These are phyloP conservation scores for Poeciliopsis presidionis DNA, from an alignment of 2,797 vertebrate genomes.

Conservation along the genomic window DNA sequence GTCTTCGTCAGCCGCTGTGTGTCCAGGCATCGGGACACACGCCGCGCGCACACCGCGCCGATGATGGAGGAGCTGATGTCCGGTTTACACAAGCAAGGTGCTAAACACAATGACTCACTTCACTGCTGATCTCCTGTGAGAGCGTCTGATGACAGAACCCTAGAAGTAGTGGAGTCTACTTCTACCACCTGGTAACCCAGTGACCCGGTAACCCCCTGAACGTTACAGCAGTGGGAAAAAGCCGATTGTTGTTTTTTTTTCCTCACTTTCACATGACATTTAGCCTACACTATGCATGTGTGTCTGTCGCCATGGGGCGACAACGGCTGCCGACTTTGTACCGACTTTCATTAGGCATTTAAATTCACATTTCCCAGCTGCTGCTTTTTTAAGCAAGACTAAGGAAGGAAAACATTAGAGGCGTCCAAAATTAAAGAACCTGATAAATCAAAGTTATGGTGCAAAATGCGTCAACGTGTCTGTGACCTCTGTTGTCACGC, in stretches of 20 bases:
- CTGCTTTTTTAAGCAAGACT: not conserved
- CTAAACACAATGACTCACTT: not conserved
- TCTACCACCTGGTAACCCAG: not conserved
- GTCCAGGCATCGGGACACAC: not conserved
- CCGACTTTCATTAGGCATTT: not conserved
- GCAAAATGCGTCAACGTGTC: constrained; percentile 18
- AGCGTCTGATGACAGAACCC: not conserved
- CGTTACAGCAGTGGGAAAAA: not conserved
- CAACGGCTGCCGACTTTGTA: not conserved
- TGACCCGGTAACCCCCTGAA: not conserved
- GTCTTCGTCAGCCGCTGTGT: not conserved
- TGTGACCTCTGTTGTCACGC: not conserved
- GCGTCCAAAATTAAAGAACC: constrained; percentile 1
- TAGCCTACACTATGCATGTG: not conserved
- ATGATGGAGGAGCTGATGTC: not conserved
- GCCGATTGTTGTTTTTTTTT: not conserved
- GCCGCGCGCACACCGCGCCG: not conserved
- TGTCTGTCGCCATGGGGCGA: not conserved
- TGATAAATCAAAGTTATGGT: constrained; percentile 9
- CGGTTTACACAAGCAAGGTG: not conserved
- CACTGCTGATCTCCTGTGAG: not conserved
- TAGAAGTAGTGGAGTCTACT: not conserved
- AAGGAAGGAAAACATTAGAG: not conserved
- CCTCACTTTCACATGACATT: not conserved
- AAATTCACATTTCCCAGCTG: not conserved